A percentile compares a stretch with the other conserved stretches of the same genome.
These are phyloP conservation scores for Lophura swinhoii DNA, from an alignment of 2,797 vertebrate genomes.

Conservation along the genomic window DNA sequence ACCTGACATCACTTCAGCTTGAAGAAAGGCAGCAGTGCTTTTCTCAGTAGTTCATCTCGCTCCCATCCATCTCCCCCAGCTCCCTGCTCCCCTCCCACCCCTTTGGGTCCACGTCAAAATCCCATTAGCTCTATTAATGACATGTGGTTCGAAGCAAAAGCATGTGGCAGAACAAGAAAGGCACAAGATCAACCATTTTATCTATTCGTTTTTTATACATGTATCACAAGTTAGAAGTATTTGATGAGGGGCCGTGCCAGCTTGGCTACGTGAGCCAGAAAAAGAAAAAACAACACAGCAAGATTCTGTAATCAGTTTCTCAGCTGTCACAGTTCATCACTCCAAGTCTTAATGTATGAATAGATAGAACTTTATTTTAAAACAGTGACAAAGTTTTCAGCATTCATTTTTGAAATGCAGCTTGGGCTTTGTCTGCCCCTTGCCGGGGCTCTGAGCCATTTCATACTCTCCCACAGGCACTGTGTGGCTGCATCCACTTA, in stretches of 20 bases:
- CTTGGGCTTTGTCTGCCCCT: slow-evolving; percentile 34
- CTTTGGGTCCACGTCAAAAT: slow-evolving; percentile 70
- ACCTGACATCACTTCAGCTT: slow-evolving; percentile 56
- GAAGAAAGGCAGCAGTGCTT: slow-evolving; percentile 56
- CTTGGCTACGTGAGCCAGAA: not conserved
- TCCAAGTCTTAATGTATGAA: slow-evolving; percentile 52
- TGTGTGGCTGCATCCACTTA: not conserved
- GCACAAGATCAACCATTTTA: slow-evolving; percentile 54
- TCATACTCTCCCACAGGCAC: not conserved
- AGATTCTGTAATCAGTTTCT: slow-evolving; percentile 4
- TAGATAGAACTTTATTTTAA: slow-evolving; percentile 60
- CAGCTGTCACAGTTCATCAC: slow-evolving; percentile 21
- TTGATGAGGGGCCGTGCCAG: slow-evolving; percentile 3
- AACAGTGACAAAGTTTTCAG: slow-evolving; percentile 38
- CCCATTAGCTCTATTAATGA: slow-evolving; percentile 78
- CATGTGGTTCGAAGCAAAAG: slow-evolving; percentile 70
- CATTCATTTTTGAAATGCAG: not conserved
- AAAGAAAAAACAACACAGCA: not conserved
- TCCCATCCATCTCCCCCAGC: slow-evolving; percentile 28
- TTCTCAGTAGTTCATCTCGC: slow-evolving; percentile 30
- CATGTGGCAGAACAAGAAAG: slow-evolving; percentile 74
- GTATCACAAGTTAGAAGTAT: slow-evolving; percentile 51
- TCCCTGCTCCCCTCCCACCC: slow-evolving; percentile 13
- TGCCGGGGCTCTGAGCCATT: not conserved
- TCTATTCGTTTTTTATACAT: slow-evolving; percentile 58